phyloP scores from a whole-genome alignment of 2,113 vertebrate species.

The Ictidomys tridecemlineatus region DNA sequence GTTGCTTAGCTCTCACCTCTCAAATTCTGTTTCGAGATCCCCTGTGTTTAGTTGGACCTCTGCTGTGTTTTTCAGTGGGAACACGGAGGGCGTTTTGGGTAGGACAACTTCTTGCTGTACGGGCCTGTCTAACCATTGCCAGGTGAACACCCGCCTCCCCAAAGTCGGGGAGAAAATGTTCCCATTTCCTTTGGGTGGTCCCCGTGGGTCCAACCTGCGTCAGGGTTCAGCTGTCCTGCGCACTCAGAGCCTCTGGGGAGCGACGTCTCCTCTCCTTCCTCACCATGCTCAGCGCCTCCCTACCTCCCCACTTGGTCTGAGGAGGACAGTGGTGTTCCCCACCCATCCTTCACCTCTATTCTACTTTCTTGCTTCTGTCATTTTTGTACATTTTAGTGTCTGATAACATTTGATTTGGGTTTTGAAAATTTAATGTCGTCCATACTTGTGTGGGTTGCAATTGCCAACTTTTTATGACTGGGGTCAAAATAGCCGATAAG shows the following conservation, averaged over 20 bases:
- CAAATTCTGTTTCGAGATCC: too few species aligned
- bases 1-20: too few species aligned
- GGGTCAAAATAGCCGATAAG: too few species aligned
- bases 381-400: not conserved
- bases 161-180: too few species aligned
- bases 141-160: not conserved
- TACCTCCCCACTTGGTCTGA: too few species aligned
- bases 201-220: too few species aligned
- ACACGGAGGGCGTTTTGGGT: rapidly evolving
- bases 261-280: not conserved
- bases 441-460: not conserved
- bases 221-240: not conserved
- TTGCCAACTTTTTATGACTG: too few species aligned
- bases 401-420: not conserved
- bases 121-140: not conserved
- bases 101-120: not conserved
- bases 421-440: not conserved
- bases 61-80: rapidly evolving
- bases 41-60: rapidly evolving
- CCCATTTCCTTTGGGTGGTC: too few species aligned
- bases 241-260: too few species aligned
- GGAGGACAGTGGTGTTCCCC: rapidly evolving
- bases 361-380: not conserved
- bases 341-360: not conserved
- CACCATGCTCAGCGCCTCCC: too few species aligned